Conservation (phyloP, 1,140 invertebrate species). For the Habropoda laboriosa region DNA sequence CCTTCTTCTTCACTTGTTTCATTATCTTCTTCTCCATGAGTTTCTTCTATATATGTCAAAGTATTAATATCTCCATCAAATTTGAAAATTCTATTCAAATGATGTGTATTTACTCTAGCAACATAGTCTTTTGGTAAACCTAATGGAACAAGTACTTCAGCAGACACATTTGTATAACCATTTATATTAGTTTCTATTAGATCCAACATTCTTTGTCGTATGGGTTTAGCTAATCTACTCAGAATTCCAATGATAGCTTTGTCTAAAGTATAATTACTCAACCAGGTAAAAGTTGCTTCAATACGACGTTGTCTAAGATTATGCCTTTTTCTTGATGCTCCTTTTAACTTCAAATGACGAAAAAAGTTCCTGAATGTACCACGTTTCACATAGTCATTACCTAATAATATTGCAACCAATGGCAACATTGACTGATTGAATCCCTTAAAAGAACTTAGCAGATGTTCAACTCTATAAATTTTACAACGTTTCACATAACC, state of each 20-base stretch:
- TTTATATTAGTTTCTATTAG: conserved; percentile 85
- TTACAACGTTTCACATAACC: conserved; percentile 83
- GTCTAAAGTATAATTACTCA: conserved; percentile 86
- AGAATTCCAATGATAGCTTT: conserved; percentile 87
- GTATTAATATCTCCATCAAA: conserved; percentile 62
- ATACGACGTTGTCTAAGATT: conserved; percentile 81
- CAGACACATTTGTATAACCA: conserved; percentile 83
- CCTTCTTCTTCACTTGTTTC: conserved; percentile 9
- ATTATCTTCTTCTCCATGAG: neutral
- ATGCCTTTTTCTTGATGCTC: neutral
- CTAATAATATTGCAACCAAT: conserved; percentile 90
- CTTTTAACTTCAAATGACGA: conserved; percentile 84
- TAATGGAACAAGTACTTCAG: conserved; percentile 79
- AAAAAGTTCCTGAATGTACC: conserved; percentile 87
- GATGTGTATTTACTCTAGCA: conserved; percentile 35
- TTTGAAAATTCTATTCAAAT: conserved; percentile 53
- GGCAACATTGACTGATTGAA: conserved; percentile 87
- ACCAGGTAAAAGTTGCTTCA: conserved; percentile 87
- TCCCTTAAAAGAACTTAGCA: conserved; percentile 85
- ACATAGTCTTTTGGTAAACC: conserved; percentile 64
- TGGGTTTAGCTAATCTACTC: conserved; percentile 82
- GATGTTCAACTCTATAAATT: conserved; percentile 87
- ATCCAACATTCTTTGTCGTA: conserved; percentile 81
- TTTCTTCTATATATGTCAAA: conserved; percentile 40
- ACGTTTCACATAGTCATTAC: conserved; percentile 93